These are phyloP conservation scores for Sinonovacula constricta DNA, from an alignment of 1,140 invertebrate genomes.

Conservation along the genomic window DNA sequence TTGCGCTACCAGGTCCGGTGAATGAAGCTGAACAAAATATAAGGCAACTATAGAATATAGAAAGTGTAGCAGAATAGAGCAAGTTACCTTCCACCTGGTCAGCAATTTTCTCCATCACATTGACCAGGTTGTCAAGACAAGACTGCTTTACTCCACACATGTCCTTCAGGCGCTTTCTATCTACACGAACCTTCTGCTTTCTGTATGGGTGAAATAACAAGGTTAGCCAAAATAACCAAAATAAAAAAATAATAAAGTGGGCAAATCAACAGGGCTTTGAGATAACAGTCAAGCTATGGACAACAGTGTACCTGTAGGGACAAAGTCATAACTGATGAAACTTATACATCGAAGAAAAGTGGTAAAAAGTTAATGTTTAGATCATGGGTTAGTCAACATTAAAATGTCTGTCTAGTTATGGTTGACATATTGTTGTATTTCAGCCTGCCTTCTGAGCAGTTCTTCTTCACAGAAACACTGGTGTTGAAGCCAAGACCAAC, in stretches of 20 bases:
- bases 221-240: not conserved
- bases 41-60: too few species aligned
- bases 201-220: conserved; percentile 6
- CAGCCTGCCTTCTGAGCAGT: too few species aligned
- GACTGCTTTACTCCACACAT: conserved; percentile 55
- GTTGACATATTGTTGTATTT: too few species aligned
- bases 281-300: not conserved
- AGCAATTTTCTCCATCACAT: conserved; percentile 53
- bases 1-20: too few species aligned
- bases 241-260: not conserved
- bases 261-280: not conserved
- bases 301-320: not conserved
- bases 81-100: conserved; percentile 40
- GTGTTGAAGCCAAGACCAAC: too few species aligned
- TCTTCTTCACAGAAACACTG: too few species aligned
- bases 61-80: too few species aligned
- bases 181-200: conserved; percentile 55
- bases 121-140: conserved; percentile 52
- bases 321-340: not conserved
- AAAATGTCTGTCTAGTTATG: too few species aligned
- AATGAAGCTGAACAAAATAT: too few species aligned
- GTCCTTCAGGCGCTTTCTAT: conserved; percentile 51
- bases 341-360: not conserved
- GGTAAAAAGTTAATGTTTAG: too few species aligned
- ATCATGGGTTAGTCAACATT: too few species aligned